Evolutionary conservation across 2,888 invertebrate genomes (phyloP), one percentile per base, ranked within the genome.

Genomic region (Cosmorhoe ocellata): DNA sequence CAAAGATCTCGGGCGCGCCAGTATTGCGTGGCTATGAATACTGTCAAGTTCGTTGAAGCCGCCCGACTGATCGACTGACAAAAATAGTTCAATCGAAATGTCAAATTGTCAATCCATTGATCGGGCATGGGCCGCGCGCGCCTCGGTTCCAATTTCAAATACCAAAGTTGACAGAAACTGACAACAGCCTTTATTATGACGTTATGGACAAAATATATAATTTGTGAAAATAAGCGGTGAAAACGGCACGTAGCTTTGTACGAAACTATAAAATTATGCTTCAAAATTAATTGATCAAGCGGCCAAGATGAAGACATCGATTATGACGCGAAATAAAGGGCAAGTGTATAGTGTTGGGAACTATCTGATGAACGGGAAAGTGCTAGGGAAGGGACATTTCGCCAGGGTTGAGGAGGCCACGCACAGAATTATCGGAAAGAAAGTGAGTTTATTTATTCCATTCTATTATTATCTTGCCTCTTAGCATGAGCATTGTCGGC

Each of bases 301-400:
- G 48, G 61, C 49, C 57, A 73, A 51, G 49, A 79, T 79, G 75
- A 84, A 79, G 73, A 73, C 77, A 58, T 69, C 81, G 28, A 76
- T 74, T 28, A 76, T 74, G 58, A 78, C 78, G 36, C 71, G 84
- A 59, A 79, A 61, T 58, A 82, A 79, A 63, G 76, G 74, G 51
- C 87, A 91, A 79, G 84, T 92, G 61, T 87, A 91, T 71, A 91
- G 87, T 80, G 91, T 95, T 63, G 95, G 95, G 48, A 93, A 93
- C 72, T 95, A 95, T 81, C 87, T 91, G 67, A 92, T 95, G 91
- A 93, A 93, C 48, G 94, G 94, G 51, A 92, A 91, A 65, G 86
- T 92, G 50, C 86, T 95, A 49, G 95, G 95, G 34, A 95, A 94
- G 79, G 95, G 95, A 55, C 95, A 94, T 80, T 95, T 95, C 76